These are phyloP conservation scores for Penaeus indicus DNA, from an alignment of 1,140 invertebrate genomes.

Conservation along the genomic window DNA sequence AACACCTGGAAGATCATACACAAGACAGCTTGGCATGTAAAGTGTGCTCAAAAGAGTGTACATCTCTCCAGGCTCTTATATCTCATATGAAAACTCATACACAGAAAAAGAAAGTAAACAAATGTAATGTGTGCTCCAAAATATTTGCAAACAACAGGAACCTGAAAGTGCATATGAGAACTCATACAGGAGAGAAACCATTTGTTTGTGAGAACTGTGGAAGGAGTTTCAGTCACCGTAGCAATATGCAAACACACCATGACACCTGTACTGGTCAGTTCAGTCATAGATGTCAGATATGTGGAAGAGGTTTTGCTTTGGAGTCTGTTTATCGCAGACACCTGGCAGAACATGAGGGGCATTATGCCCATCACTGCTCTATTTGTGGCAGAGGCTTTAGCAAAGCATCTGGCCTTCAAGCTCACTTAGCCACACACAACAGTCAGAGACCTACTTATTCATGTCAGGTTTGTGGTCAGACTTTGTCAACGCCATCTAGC, in stretches of 20 bases:
- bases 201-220: conserved; percentile 62
- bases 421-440: conserved; percentile 55
- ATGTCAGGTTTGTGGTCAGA: conserved; percentile 53
- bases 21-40: conserved; percentile 55
- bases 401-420: conserved; percentile 58
- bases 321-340: conserved; percentile 62
- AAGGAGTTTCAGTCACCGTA: conserved; percentile 53
- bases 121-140: conserved; percentile 58
- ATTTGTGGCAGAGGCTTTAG: conserved; percentile 62
- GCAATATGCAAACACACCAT: conserved; percentile 61
- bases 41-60: conserved; percentile 52
- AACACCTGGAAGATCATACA: conserved; percentile 62
- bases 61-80: conserved; percentile 59
- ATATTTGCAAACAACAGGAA: conserved; percentile 64
- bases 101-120: conserved; percentile 27
- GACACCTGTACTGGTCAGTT: conserved; percentile 61
- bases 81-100: conserved; percentile 62
- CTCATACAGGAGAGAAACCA: conserved; percentile 64
- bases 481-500: conserved; percentile 21
- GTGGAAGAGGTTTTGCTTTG: conserved; percentile 60
- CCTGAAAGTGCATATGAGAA: conserved; percentile 53
- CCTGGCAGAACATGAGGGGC: conserved; percentile 57
- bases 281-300: conserved; percentile 55
- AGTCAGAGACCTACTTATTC: conserved; percentile 37
- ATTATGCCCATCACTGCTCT: conserved; percentile 55